Conservation (phyloP, 1,140 invertebrate genomes). For the Orchesella cincta region DNA sequence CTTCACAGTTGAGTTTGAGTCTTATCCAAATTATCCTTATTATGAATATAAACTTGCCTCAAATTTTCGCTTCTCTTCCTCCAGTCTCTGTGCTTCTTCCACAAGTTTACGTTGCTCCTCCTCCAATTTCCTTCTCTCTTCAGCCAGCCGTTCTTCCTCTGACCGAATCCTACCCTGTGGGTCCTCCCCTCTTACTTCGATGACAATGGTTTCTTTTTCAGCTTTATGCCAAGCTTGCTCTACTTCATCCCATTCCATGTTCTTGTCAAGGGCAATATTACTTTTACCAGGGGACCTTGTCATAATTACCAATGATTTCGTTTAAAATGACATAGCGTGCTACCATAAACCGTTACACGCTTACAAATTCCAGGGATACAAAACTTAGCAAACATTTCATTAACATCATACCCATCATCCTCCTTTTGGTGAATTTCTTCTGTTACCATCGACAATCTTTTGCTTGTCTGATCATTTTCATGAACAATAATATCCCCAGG, state of each 20-base stretch:
- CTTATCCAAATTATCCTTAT: background rate
- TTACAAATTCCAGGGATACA: background rate
- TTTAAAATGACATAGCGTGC: no score
- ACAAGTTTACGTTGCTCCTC: constrained; percentile 47
- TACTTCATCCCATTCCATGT: constrained; percentile 53
- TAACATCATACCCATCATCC: background rate
- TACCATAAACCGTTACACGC: background rate
- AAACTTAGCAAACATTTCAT: background rate
- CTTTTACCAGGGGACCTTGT: background rate
- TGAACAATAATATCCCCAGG: constrained; percentile 41
- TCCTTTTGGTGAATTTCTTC: constrained; percentile 27
- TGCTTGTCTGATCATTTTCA: constrained; percentile 51
- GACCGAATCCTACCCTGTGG: constrained; percentile 58
- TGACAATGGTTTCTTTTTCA: constrained; percentile 54
- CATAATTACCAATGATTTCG: no score
- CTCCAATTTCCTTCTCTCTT: constrained; percentile 48
- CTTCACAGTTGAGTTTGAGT: background rate
- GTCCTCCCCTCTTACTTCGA: constrained; percentile 62
- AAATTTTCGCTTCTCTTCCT: constrained; percentile 52
- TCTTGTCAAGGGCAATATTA: constrained; percentile 44
- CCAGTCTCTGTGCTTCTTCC: constrained; percentile 46
- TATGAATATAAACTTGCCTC: constrained; percentile 47
- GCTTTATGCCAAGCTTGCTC: constrained; percentile 52
- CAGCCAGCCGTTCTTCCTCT: constrained; percentile 40
- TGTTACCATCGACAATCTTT: constrained; percentile 31